A percentile compares a stretch with the other conserved stretches of the same genome.
Conservation (phyloP, 2,888 invertebrate species). For the Ceriagrion tenellum region DNA sequence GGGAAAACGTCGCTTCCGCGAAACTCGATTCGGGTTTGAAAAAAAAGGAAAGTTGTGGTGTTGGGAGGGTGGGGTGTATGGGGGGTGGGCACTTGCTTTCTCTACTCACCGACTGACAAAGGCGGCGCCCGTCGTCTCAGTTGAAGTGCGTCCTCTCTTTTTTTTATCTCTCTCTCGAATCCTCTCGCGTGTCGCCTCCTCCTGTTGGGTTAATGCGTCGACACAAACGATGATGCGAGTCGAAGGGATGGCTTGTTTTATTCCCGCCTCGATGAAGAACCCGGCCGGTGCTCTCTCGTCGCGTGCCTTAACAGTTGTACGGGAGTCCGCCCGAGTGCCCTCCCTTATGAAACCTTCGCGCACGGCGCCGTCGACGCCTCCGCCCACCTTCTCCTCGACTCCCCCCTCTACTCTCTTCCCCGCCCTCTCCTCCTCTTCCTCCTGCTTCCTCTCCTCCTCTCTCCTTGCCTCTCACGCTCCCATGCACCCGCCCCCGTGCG, state of each 20-base stretch:
- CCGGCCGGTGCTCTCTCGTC: background rate
- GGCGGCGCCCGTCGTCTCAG: background rate
- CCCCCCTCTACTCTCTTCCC: background rate
- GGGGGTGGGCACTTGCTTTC: background rate
- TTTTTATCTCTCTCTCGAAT: background rate
- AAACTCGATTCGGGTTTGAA: background rate
- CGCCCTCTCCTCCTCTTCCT: background rate
- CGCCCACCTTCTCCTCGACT: background rate
- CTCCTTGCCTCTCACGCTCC: background rate
- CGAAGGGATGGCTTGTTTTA: background rate
- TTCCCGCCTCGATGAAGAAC: background rate
- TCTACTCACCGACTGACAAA: constrained; percentile 39
- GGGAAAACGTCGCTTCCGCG: background rate
- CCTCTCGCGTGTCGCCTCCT: background rate
- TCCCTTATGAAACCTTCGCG: constrained; percentile 36
- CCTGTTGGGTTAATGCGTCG: background rate
- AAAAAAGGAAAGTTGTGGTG: constrained; percentile 13
- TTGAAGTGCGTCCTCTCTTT: too few species aligned
- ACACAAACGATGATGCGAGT: background rate
- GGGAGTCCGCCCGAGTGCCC: background rate
- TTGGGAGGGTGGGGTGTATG: too few species aligned
- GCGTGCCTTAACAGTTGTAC: constrained; percentile 35
- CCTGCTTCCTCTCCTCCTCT: background rate
- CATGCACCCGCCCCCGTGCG: background rate
- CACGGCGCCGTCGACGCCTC: background rate